phyloP scores from a whole-genome alignment of 2,113 vertebrate species.

The Neomonachus schauinslandi region DNA sequence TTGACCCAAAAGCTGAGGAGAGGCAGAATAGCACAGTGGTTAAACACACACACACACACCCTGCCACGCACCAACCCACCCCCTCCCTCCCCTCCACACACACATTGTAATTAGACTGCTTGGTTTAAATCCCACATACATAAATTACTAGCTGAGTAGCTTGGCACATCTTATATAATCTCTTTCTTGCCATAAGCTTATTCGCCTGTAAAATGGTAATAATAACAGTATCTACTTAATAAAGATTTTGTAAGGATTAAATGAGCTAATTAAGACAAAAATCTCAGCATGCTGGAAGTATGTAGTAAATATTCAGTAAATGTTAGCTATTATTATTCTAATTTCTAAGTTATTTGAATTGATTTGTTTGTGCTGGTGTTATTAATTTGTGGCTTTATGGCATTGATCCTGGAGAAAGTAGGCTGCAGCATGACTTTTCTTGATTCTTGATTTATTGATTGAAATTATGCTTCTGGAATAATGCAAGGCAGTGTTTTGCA shows the following conservation, averaged over 20 bases:
- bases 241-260: slow-evolving; percentile 43
- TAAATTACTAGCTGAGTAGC: background rate
- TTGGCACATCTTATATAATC: background rate
- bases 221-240: background rate
- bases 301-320: slow-evolving; percentile 35
- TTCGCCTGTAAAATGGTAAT: slow-evolving; percentile 29
- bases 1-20: background rate
- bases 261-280: slow-evolving; percentile 12
- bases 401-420: slow-evolving; percentile 45
- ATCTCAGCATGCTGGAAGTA: background rate
- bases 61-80: background rate
- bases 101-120: background rate
- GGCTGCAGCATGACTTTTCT: background rate
- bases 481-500: slow-evolving; percentile 40
- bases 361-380: slow-evolving; percentile 9
- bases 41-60: background rate
- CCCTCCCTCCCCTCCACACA: background rate
- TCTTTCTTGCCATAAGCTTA: background rate
- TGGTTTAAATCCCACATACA: background rate
- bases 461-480: slow-evolving; percentile 31
- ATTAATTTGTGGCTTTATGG: slow-evolving; percentile 49
- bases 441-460: slow-evolving; percentile 52
- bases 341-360: slow-evolving; percentile 21
- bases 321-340: slow-evolving; percentile 12
- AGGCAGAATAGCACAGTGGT: background rate